Conservation (phyloP, 2,888 invertebrate genomes). For the Meiosimyza decipiens region DNA sequence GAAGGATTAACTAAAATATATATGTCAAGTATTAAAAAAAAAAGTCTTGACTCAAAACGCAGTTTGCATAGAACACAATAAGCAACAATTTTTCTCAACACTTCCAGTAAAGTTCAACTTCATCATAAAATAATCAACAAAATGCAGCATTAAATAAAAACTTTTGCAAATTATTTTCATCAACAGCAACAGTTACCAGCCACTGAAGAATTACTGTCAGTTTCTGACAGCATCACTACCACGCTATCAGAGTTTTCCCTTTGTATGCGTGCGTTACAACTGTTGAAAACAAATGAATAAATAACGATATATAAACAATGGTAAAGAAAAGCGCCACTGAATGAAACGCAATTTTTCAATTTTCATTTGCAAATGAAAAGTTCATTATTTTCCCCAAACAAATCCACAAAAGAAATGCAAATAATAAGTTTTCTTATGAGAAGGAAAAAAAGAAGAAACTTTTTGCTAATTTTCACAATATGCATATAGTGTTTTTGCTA, state of each 20-base stretch:
- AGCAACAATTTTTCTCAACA: too few relatives aligned
- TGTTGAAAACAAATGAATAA: conserved; percentile 36
- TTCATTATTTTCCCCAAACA: not conserved
- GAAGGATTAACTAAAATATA: too few relatives aligned
- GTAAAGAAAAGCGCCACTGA: too few relatives aligned
- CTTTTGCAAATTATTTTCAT: too few relatives aligned
- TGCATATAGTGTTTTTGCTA: not conserved
- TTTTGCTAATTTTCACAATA: not conserved
- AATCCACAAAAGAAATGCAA: not conserved
- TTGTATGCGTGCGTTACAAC: conserved; percentile 9
- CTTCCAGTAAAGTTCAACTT: too few relatives aligned
- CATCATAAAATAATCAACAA: too few relatives aligned
- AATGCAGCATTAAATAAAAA: too few relatives aligned
- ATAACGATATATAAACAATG: conserved; percentile 14
- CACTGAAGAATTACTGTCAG: too few relatives aligned
- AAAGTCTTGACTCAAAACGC: too few relatives aligned
- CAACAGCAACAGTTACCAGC: too few relatives aligned
- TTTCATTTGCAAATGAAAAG: conserved; percentile 5
- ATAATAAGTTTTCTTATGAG: not conserved
- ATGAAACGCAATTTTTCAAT: not conserved
- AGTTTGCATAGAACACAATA: too few relatives aligned
- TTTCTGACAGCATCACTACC: not conserved
- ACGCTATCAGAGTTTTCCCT: conserved; percentile 5
- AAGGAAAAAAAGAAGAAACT: not conserved
- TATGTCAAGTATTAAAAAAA: too few relatives aligned